Evolutionary conservation across 2,888 invertebrate genomes (phyloP).

Genomic region (Halocaridina rubra): DNA sequence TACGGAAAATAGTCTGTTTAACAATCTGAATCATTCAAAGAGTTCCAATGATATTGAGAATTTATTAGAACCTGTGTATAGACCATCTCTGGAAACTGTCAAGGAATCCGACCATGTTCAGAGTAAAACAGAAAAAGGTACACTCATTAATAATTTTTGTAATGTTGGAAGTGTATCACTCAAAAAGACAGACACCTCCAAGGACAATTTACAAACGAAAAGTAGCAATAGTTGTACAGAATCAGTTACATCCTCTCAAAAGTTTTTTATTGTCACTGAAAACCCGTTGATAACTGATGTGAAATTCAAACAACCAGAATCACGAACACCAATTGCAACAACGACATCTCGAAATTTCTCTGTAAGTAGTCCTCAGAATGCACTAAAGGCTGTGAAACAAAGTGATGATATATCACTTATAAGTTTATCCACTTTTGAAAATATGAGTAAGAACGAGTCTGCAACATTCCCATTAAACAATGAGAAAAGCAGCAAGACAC

Average conservation of each 20-base stretch:
- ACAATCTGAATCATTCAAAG: not conserved
- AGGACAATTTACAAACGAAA: not conserved
- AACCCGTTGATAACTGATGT: not conserved
- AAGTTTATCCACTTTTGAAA: no score
- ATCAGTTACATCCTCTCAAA: not conserved
- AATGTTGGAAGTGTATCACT: not conserved
- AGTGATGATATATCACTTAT: not conserved
- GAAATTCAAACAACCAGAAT: not conserved
- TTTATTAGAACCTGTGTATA: not conserved
- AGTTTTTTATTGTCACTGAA: not conserved
- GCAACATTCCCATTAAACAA: not conserved
- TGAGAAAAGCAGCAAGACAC: not conserved
- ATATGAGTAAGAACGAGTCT: no score
- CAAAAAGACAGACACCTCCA: not conserved
- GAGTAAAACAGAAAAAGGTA: not conserved
- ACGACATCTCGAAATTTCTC: not conserved
- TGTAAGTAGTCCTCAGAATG: no score
- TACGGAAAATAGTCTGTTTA: not conserved
- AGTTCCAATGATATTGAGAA: not conserved
- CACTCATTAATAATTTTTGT: not conserved
- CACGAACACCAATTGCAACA: not conserved
- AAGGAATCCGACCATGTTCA: not conserved
- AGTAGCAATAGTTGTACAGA: not conserved
- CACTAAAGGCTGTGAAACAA: not conserved
- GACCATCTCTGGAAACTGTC: not conserved